Base-by-base conservation (phyloP, 2,888 invertebrate genomes). In the Epinotia nisella region DNA sequence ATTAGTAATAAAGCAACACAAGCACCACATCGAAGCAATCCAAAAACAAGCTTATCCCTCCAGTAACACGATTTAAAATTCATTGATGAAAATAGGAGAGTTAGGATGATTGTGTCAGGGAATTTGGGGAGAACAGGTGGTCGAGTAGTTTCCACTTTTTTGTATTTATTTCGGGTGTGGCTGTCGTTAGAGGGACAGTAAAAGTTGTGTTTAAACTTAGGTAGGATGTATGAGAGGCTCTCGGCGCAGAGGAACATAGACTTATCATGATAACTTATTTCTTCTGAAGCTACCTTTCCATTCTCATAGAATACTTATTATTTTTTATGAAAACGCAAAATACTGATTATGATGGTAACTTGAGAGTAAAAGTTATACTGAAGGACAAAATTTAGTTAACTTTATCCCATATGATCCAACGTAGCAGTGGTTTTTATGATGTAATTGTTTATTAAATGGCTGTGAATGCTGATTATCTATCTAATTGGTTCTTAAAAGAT, bases 81-180 rank as follows among this genome's bases (percentile, higher is more conserved):
- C 10, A 11, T 64, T 64, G 53, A 11, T 10, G 11, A 61, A 19
- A 60, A 5, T 17, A 13, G 5, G 11, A 45, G 10, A 19, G 11
- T 56, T 68, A 10, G 3, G 53, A 15, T 21, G 7, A 9, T 35
- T 21, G 60, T 65, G n/a, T 24, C 51, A 73, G 13, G 60, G 62
- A 35, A 62, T 59, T 53, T 35, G 58, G 70, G 67, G 78, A 79
- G 80, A 83, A 84, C 86, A 87, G 85, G 85, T 88, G 87, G 81
- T 78, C 77, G 75, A 80, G 80, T 78, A 79, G 80, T 85, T 85
- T 85, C 82, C 78, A 81, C 78, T 85, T 86, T 86, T 85, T 82
- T 83, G 65, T 76, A 68, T 80, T 79, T 77, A 82, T 83, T 83
- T 85, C 79, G 80, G 81, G 80, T 80, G 80, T 79, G 79, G 76